Percentiles rank a stretch among this genome's conserved stretches.
Evolutionary conservation across 2,888 invertebrate species (phyloP).

Genomic region (Willowsia nigromaculata): DNA sequence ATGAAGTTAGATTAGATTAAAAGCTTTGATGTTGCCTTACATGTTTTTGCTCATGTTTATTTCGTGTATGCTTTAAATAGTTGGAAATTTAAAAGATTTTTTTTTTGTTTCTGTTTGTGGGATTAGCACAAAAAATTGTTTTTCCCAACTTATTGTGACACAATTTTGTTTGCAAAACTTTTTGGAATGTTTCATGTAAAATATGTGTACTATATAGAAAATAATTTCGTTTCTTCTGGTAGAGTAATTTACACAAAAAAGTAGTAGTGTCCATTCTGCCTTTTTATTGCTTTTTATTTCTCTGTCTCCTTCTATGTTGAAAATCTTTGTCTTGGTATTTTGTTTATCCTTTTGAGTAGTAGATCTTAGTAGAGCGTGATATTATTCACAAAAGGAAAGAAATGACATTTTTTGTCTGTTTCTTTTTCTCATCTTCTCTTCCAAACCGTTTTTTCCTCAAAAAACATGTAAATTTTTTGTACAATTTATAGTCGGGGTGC

Average conservation of each 20-base stretch:
- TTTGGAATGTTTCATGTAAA: conserved; percentile 2
- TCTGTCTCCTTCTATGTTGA: background rate
- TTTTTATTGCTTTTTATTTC: background rate
- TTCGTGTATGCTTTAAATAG: background rate
- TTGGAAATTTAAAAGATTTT: background rate
- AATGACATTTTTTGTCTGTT: conserved; percentile 6
- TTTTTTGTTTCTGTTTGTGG: background rate
- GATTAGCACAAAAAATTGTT: background rate
- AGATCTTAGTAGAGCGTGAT: conserved; percentile 14
- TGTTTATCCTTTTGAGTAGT: conserved; percentile 23
- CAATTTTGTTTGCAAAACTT: background rate
- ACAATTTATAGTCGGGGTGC: conserved; percentile 72
- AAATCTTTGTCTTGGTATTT: background rate
- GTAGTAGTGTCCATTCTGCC: too few species aligned
- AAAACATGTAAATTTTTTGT: conserved; percentile 65
- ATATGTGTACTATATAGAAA: too few species aligned
- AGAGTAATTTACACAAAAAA: too few species aligned
- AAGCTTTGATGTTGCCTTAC: background rate
- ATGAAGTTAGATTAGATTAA: background rate
- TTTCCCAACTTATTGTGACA: background rate
- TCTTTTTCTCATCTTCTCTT: too few species aligned
- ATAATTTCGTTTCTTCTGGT: too few species aligned
- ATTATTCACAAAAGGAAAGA: background rate
- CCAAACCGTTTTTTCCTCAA: conserved; percentile 47
- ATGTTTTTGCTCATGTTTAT: background rate